Evolutionary conservation across 1,140 invertebrate species (phyloP).

Genomic region (Leptinotarsa defecta): DNA sequence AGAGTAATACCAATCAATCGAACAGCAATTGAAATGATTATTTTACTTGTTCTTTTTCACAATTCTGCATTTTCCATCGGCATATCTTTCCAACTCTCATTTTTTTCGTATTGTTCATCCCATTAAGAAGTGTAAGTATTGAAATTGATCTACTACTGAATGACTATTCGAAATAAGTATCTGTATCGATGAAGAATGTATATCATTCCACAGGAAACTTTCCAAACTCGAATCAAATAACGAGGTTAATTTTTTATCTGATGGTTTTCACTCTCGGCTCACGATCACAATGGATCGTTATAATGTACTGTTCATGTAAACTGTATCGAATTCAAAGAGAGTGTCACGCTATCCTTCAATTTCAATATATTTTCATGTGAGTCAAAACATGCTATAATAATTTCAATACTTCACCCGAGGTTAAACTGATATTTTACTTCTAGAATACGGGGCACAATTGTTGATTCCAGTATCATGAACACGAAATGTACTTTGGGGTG

Average conservation of each 20-base stretch:
- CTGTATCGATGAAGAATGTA: too few relatives aligned
- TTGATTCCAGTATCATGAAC: neutral
- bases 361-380: slow-evolving; percentile 7
- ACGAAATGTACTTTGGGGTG: neutral
- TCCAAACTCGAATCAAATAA: neutral
- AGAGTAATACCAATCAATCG: too few relatives aligned
- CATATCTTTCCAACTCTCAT: too few relatives aligned
- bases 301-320: slow-evolving; percentile 4
- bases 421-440: neutral
- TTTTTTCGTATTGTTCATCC: too few relatives aligned
- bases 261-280: slow-evolving; percentile 3
- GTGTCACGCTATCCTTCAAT: slow-evolving; percentile 4
- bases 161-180: too few relatives aligned
- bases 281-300: slow-evolving; percentile 8
- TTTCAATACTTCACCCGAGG: neutral
- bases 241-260: neutral
- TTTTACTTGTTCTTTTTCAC: too few relatives aligned
- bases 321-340: slow-evolving; percentile 6
- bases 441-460: neutral
- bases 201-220: neutral
- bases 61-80: too few relatives aligned
- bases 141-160: too few relatives aligned
- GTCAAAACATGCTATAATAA: slow-evolving; percentile 1
- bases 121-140: too few relatives aligned
- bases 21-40: too few relatives aligned